A percentile compares a stretch with the other conserved stretches of the same genome.
These are phyloP conservation scores for Ptychodera flava DNA, from an alignment of 35 echinoderm and acorn worm species.

Conservation along the genomic window DNA sequence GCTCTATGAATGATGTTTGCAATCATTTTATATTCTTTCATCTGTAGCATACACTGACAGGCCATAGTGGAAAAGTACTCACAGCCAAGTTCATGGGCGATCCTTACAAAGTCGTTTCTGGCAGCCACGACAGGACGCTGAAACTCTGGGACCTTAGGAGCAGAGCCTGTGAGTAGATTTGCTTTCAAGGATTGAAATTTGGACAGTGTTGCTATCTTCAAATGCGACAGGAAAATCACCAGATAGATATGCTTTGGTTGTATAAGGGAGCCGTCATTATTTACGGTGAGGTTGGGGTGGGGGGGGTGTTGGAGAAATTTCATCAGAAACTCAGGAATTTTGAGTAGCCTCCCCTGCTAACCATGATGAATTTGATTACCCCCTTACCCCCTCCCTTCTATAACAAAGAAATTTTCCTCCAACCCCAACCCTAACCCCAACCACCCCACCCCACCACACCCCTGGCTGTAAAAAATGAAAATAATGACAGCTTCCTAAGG, in stretches of 20 bases:
- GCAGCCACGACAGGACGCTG: constrained; percentile 97
- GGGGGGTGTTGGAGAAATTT: neutral
- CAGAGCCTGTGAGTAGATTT: constrained; percentile 70
- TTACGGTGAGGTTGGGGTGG: neutral
- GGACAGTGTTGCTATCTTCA: too few species aligned
- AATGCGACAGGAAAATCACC: too few species aligned
- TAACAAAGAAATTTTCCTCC: too few species aligned
- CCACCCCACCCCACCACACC: neutral
- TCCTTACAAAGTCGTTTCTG: constrained; percentile 87
- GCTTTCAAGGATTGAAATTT: too few species aligned
- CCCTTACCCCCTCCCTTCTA: neutral
- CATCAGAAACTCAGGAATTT: too few species aligned
- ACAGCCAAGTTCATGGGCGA: constrained; percentile 88
- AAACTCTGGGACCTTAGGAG: constrained; percentile 91
- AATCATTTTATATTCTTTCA: too few species aligned
- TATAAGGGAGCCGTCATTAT: too few species aligned
- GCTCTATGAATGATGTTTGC: too few species aligned
- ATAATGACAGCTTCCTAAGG: too few species aligned
- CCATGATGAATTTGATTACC: neutral
- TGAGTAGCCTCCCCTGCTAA: neutral
- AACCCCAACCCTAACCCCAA: neutral
- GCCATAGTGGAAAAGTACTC: constrained; percentile 84
- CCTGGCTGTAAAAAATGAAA: too few species aligned
- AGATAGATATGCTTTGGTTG: too few species aligned
- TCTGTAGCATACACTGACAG: constrained; percentile 89